Percentiles rank a stretch among this genome's conserved stretches.
These are phyloP conservation scores for Crotalus tigris DNA, from an alignment of 2,113 vertebrate genomes.

Conservation along the genomic window DNA sequence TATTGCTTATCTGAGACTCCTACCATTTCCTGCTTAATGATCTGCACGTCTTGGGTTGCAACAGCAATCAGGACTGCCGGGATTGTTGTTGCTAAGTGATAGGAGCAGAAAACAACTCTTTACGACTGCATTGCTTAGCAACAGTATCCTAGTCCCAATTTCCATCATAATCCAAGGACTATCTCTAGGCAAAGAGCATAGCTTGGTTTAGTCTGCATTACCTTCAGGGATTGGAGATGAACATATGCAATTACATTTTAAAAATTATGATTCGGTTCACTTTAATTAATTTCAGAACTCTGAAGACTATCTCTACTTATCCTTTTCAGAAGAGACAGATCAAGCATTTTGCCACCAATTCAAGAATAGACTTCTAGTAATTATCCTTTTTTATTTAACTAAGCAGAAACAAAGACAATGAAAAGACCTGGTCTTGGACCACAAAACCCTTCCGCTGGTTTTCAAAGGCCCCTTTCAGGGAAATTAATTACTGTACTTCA, in stretches of 20 bases:
- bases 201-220: background rate
- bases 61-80: background rate
- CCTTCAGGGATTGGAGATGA: background rate
- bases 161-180: background rate
- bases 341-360: conserved; percentile 7
- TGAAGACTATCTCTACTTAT: conserved; percentile 3
- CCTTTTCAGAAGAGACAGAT: background rate
- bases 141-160: background rate
- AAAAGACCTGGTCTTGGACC: background rate
- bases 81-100: background rate
- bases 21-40: background rate
- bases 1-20: background rate
- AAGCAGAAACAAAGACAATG: conserved; percentile 3
- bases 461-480: background rate
- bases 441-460: background rate
- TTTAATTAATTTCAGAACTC: background rate
- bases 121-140: background rate
- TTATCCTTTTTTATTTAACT: conserved; percentile 25
- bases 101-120: background rate
- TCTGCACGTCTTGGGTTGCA: background rate
- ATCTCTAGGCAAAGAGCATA: background rate
- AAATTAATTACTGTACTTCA: conserved; percentile 1
- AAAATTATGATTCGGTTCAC: background rate
- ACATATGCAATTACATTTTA: background rate
- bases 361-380: background rate